Evolutionary conservation across 2,797 vertebrate genomes (phyloP), one percentile per base, ranked within the genome.

Genomic region (Strix occidentalis): DNA sequence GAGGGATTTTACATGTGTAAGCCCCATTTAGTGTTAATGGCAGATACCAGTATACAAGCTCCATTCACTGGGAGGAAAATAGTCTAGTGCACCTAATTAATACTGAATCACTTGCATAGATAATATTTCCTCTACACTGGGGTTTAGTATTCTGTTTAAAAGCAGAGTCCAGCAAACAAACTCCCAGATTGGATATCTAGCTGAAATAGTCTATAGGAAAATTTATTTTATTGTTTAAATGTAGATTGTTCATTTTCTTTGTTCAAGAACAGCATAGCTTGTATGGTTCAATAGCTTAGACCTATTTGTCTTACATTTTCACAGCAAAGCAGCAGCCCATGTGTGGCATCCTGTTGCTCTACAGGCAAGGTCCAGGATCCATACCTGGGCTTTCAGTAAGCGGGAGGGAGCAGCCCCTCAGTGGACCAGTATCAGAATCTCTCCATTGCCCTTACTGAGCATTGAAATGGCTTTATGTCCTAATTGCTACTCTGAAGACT

Each of bases 1-100:
- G 64, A 93, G 96, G 95, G 94, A 96, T 97, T 98, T 95, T 97
- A 92, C 93, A 94, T 87, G 5, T 95, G 90, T 96, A 98, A 97
- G 96, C 86, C 84, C 95, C 95, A 93, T 98, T 91, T 98, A 97
- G 95, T 93, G 95, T 93, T 97, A 97, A 97, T 97, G 96, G 97
- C 94, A 97, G 94, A 97, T 97, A 96, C 95, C 87, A 88, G 91
- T 93, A 96, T 88, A 97, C 97, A 95, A 95, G 92, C 68, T 45
- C 37, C 72, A 82, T 91, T 94, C 94, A 93, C 81, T 64, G 87
- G 50, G 77, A 96, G 87, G 82, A 94, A 89, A 93, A 96, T 50
- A 85, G 65, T 81, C 95, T 74, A 86, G 86, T 41, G 53, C 13
- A 37, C 80, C 94, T 97, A 90, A 95, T 97, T 97, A 95, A 91